Evolutionary conservation across 2,113 vertebrate genomes (phyloP), one percentile per base, ranked within the genome.

Genomic region (Calyptomena viridis): DNA sequence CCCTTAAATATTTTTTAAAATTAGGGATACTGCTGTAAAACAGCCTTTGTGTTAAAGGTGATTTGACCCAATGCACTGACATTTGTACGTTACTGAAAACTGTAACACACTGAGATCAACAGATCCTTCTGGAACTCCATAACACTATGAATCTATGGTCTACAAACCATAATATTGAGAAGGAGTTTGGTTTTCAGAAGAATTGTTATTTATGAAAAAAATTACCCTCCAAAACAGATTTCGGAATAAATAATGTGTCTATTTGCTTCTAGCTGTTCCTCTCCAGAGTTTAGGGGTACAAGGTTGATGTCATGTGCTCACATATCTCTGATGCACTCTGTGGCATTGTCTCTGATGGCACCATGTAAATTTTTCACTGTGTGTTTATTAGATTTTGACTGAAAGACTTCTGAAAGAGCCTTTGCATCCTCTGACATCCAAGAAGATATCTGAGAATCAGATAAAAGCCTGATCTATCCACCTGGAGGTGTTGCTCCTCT

Each of bases 351-450:
- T 87, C 24, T 76, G 24, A 49, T 11, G 63, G 28, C 25, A 5
- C 12, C 2, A 3, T 35, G 28, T 39, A 20, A 9, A 60, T 79
- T 84, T 95, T n/a, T 39, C n/a, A 63, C 14, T 28, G 18, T 23
- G 16, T 42, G 19, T 71, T 89, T 59, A 53, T 67, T 81, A 59
- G 22, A 14, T 81, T 93, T 95, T 93, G 19, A 59, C 39, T 87
- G 68, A 95, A 84, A 94, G 73, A 64, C 86, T 90, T 90, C 47
- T 94, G 76, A 94, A 94, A 76, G 74, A 93, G n/a, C 31, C 17
- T 68, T 58, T 58, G 33, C 22, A 76, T 82, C 20, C 62, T 30
- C 14, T 84, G 77, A 69, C 37, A 84, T 53, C 9, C 49, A 81
- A 56, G 42, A 90, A 64, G 44, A 27, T 94, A 87, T 73, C 40